Evolutionary conservation across 2,888 invertebrate species (phyloP), one percentile per base, ranked within the genome.

Genomic region (Drosophila histrio): DNA sequence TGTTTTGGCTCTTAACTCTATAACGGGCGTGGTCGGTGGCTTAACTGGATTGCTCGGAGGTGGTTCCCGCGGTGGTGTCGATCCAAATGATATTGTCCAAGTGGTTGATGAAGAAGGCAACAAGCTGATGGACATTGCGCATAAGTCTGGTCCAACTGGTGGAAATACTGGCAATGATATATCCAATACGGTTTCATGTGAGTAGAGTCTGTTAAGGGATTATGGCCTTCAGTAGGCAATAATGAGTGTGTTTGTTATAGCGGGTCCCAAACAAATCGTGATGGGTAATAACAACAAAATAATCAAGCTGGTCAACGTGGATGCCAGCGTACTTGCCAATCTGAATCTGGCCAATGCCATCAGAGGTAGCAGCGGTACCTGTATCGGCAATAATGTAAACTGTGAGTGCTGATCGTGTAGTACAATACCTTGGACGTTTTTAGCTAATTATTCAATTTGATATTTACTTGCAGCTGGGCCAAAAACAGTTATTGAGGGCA

Each of bases 281-380:
- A 15, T 74, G 26, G 81, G 70, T 3, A 15, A 83, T 13, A 61
- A 78, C 4, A 86, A 70, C 30, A 56, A 22, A 6, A 57, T 84
- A 6, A 11, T 62, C 0, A 66, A 66, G 43, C 28, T 84, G 50
- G 41, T 87, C 1, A 84, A 87, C 22, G 0, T 87, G 17, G 54
- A 87, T 19, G 39, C 30, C 6, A 26, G 8, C 19, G 53, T 24
- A 11, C 4, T 86, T 34, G 57, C 60, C 1, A 58, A 58, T 26
- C 4, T 84, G 0, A 47, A 74, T 44, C 44, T 79, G 21, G 34
- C 46, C 0, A 80, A 83, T 46, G 30, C 81, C 0, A 73, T 86
- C 11, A 30, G 61, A 1, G 86, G 83, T 49, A 76, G 76, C 49
- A 72, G 83, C 26, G 62, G 53, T 6, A 61, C 43, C 5, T 80